Conservation (phyloP, 2,888 invertebrate genomes). For the Callosobruchus maculatus region DNA sequence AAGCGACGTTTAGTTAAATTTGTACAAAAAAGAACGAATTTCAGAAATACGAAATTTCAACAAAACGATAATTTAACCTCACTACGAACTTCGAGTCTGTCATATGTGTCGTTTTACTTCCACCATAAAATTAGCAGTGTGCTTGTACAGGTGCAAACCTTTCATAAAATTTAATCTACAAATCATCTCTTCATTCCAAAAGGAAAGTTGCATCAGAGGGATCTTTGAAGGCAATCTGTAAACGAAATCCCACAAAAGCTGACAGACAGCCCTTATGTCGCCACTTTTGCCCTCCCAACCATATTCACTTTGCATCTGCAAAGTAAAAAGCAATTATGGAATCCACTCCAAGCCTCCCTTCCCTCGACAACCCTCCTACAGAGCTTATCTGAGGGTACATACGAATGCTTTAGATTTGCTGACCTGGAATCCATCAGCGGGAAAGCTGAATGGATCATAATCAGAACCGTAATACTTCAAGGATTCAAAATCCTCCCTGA, state of each 20-base stretch:
- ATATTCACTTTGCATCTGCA: neutral
- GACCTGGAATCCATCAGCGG: neutral
- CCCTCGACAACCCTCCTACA: neutral
- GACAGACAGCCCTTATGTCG: neutral
- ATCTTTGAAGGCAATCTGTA: neutral
- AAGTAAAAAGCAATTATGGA: neutral
- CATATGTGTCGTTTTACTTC: too few species aligned
- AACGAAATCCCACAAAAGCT: neutral
- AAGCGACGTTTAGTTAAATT: too few species aligned
- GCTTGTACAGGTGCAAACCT: too few species aligned
- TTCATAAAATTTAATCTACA: too few species aligned
- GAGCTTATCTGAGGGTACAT: neutral
- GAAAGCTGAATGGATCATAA: neutral
- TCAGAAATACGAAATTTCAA: too few species aligned
- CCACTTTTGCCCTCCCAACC: neutral
- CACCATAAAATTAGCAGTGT: too few species aligned
- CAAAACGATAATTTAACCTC: too few species aligned
- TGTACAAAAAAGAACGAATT: too few species aligned
- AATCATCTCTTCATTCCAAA: neutral
- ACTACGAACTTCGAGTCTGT: too few species aligned
- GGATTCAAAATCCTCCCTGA: neutral
- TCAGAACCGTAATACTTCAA: neutral
- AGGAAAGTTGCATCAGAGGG: neutral
- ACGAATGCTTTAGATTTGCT: neutral
- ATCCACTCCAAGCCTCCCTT: neutral